A percentile compares a stretch with the other conserved stretches of the same genome.
These are phyloP conservation scores for Chitala chitala DNA, from an alignment of 2,113 vertebrate genomes.

Conservation along the genomic window DNA sequence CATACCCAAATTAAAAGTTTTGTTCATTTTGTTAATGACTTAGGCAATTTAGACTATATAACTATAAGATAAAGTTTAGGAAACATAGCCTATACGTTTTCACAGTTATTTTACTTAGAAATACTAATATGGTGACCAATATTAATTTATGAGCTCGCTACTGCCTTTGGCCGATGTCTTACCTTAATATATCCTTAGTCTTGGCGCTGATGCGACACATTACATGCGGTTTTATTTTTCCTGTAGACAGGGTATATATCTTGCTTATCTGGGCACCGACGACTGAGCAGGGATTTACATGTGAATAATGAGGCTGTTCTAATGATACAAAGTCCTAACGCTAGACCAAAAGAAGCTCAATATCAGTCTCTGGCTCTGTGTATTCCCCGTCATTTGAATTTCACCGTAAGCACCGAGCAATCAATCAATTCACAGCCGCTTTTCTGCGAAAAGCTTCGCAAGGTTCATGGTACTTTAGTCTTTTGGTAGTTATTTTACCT, in stretches of 20 bases:
- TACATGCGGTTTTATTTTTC: conserved; percentile 5
- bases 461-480: neutral
- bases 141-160: conserved; percentile 5
- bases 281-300: conserved; percentile 10
- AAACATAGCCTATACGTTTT: neutral
- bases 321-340: conserved; percentile 3
- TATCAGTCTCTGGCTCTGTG: neutral
- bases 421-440: neutral
- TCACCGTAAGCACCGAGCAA: neutral
- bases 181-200: conserved; percentile 10
- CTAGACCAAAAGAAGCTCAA: neutral
- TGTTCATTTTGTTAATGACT: no score
- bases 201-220: conserved; percentile 13
- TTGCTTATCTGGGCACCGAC: conserved; percentile 17
- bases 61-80: neutral
- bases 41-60: neutral
- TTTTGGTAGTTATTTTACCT: neutral
- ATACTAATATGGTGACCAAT: conserved; percentile 18
- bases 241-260: conserved; percentile 9
- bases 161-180: neutral
- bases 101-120: conserved; percentile 5
- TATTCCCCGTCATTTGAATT: neutral
- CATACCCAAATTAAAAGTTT: no score
- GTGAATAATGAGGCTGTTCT: conserved; percentile 22
- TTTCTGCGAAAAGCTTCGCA: neutral